Evolutionary conservation across 2,888 invertebrate genomes (phyloP).

Genomic region (Acronicta alni): DNA sequence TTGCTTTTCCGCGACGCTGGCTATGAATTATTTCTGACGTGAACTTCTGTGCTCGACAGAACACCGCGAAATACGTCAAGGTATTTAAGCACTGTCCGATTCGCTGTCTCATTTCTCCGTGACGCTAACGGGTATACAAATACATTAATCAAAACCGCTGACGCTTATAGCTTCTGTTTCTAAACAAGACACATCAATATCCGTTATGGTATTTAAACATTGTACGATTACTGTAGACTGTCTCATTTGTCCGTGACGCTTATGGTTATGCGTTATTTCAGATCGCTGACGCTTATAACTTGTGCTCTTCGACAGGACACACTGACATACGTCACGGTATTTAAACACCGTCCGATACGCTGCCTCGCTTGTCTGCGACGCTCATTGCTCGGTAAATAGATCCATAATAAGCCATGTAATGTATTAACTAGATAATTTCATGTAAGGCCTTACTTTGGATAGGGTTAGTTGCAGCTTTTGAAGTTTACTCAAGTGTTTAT

Average conservation of each 20-base stretch:
- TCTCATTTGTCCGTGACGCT: not conserved
- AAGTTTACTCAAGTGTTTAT: not conserved
- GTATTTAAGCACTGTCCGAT: no score
- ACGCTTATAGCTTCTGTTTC: not conserved
- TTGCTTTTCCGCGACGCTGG: no score
- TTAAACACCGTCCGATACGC: slow-evolving; percentile 48
- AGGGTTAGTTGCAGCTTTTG: not conserved
- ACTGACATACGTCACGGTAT: slow-evolving; percentile 51
- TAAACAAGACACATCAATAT: no score
- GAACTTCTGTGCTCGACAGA: no score
- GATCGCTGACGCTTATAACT: slow-evolving; percentile 4
- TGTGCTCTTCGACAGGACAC: slow-evolving; percentile 29
- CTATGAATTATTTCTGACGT: no score
- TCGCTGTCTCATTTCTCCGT: no score
- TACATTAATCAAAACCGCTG: not conserved
- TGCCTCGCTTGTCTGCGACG: slow-evolving; percentile 30
- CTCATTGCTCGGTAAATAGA: slow-evolving; percentile 30
- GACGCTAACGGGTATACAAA: no score
- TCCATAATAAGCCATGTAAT: slow-evolving; percentile 35
- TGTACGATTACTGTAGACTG: not conserved
- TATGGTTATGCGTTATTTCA: not conserved
- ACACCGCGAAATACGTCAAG: no score
- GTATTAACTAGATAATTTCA: slow-evolving; percentile 32
- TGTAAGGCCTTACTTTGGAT: not conserved
- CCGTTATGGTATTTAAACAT: no score